Evolutionary conservation across 1,140 invertebrate species (phyloP).

Genomic region (Apis cerana): DNA sequence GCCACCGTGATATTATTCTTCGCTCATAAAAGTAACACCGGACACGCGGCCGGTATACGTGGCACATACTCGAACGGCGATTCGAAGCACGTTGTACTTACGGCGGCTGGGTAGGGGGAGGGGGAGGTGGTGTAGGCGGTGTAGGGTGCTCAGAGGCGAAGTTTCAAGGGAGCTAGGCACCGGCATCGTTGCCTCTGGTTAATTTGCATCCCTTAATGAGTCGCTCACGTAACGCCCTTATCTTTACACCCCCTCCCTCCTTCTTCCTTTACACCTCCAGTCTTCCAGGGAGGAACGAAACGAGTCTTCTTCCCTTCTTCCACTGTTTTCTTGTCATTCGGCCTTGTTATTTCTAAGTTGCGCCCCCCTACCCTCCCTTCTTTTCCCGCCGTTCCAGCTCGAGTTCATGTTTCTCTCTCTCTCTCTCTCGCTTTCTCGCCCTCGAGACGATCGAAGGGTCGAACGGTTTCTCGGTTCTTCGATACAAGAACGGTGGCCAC

Average conservation of each 20-base stretch:
- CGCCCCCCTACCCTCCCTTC: constrained; percentile 39
- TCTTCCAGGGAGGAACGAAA: constrained; percentile 28
- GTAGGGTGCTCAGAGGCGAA: constrained; percentile 62
- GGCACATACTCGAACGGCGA: constrained; percentile 58
- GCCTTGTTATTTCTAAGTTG: constrained; percentile 72
- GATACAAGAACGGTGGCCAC: constrained; percentile 13
- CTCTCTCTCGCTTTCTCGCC: constrained; percentile 43
- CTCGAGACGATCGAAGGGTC: constrained; percentile 46
- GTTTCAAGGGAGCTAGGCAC: constrained; percentile 68
- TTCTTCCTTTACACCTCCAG: not conserved
- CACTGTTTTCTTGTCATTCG: constrained; percentile 73
- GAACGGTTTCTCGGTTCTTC: constrained; percentile 21
- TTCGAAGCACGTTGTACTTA: constrained; percentile 68
- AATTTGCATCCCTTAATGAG: constrained; percentile 81
- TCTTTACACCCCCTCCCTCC: constrained; percentile 64
- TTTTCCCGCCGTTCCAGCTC: constrained; percentile 27
- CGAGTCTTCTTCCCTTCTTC: constrained; percentile 58
- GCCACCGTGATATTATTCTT: constrained; percentile 1
- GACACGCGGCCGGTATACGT: constrained; percentile 38
- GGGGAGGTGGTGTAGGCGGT: constrained; percentile 39
- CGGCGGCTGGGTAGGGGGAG: constrained; percentile 55
- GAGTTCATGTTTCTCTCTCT: not conserved
- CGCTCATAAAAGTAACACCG: not conserved
- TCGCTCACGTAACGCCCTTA: constrained; percentile 76
- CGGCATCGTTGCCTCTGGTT: constrained; percentile 70